Conservation (phyloP, 2,888 invertebrate genomes). For the Rambutsinella grinnellia region DNA sequence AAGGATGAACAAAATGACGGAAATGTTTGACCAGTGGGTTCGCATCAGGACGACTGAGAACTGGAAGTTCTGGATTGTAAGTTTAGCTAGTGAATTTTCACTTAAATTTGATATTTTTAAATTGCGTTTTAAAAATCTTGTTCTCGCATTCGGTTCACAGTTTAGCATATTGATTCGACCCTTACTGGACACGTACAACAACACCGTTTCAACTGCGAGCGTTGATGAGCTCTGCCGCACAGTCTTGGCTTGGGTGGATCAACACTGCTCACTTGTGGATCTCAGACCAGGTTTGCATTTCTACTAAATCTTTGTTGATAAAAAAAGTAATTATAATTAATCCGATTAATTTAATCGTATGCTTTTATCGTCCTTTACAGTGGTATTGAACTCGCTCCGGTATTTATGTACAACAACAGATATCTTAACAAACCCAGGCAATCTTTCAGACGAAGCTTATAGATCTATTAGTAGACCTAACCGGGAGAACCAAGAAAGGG, state of each 20-base stretch:
- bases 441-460: constrained; percentile 89
- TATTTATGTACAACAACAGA: constrained; percentile 93
- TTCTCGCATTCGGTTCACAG: constrained; percentile 71
- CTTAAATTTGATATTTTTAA: constrained; percentile 8
- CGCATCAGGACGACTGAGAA: constrained; percentile 86
- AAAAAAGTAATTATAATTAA: not conserved
- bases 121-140: constrained; percentile 1
- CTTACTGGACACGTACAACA: constrained; percentile 90
- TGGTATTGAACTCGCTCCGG: constrained; percentile 90
- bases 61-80: constrained; percentile 99
- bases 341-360: too few species aligned
- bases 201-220: constrained; percentile 91
- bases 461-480: constrained; percentile 75
- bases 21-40: constrained; percentile 94
- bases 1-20: constrained; percentile 89
- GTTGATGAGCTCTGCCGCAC: constrained; percentile 92
- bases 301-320: not conserved
- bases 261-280: constrained; percentile 94
- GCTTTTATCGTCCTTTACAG: too few species aligned
- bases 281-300: constrained; percentile 85
- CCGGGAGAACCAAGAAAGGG: constrained; percentile 49
- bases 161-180: constrained; percentile 93
- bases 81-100: constrained; percentile 68
- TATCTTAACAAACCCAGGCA: constrained; percentile 89
- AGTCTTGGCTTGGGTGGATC: constrained; percentile 94